Percentiles rank a stretch among this genome's conserved stretches.
These are phyloP conservation scores for Eurystomus glaucurus DNA, from an alignment of 2,797 vertebrate genomes.

Conservation along the genomic window DNA sequence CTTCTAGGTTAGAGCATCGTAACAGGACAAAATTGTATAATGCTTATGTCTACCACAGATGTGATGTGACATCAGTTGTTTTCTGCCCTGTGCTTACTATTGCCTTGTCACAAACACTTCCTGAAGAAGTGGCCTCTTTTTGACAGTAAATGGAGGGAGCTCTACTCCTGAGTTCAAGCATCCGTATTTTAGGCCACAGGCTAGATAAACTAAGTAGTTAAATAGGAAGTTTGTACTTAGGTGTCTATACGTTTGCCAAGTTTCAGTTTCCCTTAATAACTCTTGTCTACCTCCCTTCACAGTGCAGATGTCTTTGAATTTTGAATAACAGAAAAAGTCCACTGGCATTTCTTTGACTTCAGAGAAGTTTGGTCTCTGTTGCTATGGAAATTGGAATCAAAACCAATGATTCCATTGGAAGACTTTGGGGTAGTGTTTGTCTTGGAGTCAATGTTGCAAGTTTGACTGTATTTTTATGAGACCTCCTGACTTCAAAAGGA, in stretches of 20 bases:
- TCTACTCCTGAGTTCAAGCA: neutral
- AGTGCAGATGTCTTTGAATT: neutral
- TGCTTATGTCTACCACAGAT: neutral
- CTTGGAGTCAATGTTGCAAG: neutral
- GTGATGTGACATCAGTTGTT: neutral
- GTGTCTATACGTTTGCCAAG: neutral
- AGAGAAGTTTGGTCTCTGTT: neutral
- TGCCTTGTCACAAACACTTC: neutral
- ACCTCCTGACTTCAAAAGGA: neutral
- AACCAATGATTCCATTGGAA: neutral
- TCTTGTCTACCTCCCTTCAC: neutral
- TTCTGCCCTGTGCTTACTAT: neutral
- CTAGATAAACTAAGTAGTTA: neutral
- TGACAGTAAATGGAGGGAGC: neutral
- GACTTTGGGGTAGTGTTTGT: neutral
- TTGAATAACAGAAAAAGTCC: neutral
- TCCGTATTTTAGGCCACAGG: neutral
- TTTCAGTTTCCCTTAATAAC: neutral
- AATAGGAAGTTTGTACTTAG: neutral
- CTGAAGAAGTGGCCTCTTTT: neutral
- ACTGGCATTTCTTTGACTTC: neutral
- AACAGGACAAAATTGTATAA: neutral
- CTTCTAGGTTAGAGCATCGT: fast-evolving
- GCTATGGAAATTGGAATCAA: neutral
- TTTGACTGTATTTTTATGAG: conserved; percentile 6